Percentiles rank a stretch among this genome's conserved stretches.
These are phyloP conservation scores for Rhinichthys klamathensis DNA, from an alignment of 2,113 vertebrate genomes.

Conservation along the genomic window DNA sequence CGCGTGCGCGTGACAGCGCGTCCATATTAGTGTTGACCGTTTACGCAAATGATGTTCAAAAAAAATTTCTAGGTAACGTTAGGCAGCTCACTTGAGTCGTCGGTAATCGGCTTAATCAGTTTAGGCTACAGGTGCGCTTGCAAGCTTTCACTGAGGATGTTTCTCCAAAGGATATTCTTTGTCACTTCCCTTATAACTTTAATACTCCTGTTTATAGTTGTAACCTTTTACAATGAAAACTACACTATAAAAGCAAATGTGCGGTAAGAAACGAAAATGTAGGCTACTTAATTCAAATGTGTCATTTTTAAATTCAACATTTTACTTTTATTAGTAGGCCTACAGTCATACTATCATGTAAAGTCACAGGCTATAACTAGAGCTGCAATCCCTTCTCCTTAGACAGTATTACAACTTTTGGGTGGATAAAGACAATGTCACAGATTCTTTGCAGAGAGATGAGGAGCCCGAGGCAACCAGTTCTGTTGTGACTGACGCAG, in stretches of 20 bases:
- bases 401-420: not conserved
- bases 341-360: not conserved
- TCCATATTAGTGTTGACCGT: too few species aligned
- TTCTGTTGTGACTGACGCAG: not conserved
- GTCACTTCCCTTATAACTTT: not conserved
- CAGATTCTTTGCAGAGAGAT: not conserved
- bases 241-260: not conserved
- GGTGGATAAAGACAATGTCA: not conserved
- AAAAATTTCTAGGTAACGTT: not conserved
- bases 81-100: not conserved
- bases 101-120: not conserved
- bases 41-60: too few species aligned
- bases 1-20: too few species aligned
- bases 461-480: not conserved
- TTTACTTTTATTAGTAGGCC: too few species aligned
- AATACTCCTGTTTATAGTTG: not conserved
- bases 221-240: not conserved
- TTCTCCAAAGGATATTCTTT: not conserved
- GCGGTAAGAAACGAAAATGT: not conserved
- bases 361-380: not conserved
- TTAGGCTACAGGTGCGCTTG: not conserved
- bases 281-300: too few species aligned
- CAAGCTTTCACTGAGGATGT: not conserved
- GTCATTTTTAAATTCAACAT: too few species aligned
- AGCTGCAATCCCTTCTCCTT: not conserved